phyloP scores from a whole-genome alignment of 2,888 invertebrate genomes.

The Priocnemis perturbator region DNA sequence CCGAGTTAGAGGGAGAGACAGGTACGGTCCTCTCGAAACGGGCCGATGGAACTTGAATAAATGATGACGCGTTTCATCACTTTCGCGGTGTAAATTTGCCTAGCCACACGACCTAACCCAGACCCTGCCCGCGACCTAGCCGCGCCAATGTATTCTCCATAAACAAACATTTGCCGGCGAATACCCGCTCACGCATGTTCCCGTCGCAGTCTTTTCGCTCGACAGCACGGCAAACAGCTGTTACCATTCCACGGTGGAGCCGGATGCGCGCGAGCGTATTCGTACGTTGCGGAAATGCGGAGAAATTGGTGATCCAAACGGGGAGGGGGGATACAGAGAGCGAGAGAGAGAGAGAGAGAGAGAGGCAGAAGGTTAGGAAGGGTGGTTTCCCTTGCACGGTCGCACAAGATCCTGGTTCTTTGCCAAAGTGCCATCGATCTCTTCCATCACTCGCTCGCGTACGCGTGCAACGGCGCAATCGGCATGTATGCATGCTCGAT shows the following conservation, averaged over 20 bases:
- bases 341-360: background rate
- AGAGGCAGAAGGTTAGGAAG: slow-evolving; percentile 11
- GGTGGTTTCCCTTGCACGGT: slow-evolving; percentile 40
- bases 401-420: slow-evolving; percentile 49
- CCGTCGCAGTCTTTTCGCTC: slow-evolving; percentile 19
- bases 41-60: slow-evolving; percentile 2
- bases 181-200: slow-evolving; percentile 27
- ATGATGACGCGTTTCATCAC: too few species aligned
- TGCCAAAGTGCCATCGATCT: slow-evolving; percentile 63
- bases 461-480: too few species aligned
- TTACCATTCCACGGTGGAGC: slow-evolving; percentile 39
- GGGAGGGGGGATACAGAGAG: background rate
- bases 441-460: slow-evolving; percentile 34
- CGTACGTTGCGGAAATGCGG: background rate
- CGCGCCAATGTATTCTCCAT: slow-evolving; percentile 13
- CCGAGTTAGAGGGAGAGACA: background rate
- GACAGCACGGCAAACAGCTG: slow-evolving; percentile 38
- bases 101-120: too few species aligned
- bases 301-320: background rate
- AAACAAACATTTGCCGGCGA: slow-evolving; percentile 43
- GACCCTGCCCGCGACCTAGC: too few species aligned
- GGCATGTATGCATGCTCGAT: too few species aligned
- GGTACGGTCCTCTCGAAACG: background rate
- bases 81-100: too few species aligned
- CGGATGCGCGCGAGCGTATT: slow-evolving; percentile 26